Percentiles rank a stretch among this genome's conserved stretches.
Conservation (phyloP, 2,888 invertebrate genomes). For the Tuberolachnus salignus region DNA sequence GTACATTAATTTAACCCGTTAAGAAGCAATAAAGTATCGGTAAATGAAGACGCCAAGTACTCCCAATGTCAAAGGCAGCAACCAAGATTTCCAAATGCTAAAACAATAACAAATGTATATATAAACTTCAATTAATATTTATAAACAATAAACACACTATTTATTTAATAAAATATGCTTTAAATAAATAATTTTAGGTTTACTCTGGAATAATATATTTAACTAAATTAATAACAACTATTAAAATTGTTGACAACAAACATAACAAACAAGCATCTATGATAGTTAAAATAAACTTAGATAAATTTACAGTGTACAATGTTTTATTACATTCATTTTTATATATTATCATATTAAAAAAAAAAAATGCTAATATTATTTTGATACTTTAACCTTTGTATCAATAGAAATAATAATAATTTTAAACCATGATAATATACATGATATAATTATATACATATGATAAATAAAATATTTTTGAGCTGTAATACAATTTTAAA, state of each 20-base stretch:
- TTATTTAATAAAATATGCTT: neutral
- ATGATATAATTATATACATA: too few relatives aligned
- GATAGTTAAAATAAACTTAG: too few relatives aligned
- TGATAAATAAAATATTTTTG: too few relatives aligned
- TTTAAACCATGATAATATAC: too few relatives aligned
- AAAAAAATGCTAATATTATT: too few relatives aligned
- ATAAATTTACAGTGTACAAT: too few relatives aligned
- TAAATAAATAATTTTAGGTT: neutral
- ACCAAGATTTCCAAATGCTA: slow-evolving; percentile 65
- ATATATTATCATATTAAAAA: too few relatives aligned
- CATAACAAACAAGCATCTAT: neutral
- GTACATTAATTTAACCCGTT: slow-evolving; percentile 1
- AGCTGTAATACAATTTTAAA: too few relatives aligned
- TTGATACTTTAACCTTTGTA: too few relatives aligned
- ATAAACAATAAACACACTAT: neutral
- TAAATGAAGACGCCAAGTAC: slow-evolving; percentile 64
- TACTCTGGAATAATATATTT: neutral
- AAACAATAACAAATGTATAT: slow-evolving; percentile 59
- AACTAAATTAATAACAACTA: neutral
- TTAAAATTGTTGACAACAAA: neutral
- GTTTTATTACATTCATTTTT: too few relatives aligned
- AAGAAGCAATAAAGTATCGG: slow-evolving; percentile 63
- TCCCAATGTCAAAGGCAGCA: slow-evolving; percentile 64
- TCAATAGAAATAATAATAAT: too few relatives aligned
- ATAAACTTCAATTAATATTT: neutral